Conservation (phyloP, 1,140 invertebrate genomes). For the Lucilia cuprina region DNA sequence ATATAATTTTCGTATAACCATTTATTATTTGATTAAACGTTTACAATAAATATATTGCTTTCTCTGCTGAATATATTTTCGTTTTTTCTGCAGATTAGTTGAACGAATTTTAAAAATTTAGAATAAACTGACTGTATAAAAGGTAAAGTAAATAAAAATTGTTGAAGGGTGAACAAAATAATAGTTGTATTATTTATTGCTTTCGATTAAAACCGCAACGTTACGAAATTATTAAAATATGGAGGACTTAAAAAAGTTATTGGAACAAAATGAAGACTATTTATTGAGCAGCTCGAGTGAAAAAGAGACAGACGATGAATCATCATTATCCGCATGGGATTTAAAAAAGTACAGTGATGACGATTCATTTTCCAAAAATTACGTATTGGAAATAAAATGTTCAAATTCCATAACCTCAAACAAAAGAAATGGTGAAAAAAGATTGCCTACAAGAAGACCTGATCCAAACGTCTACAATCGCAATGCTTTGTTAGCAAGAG, state of each 20-base stretch:
- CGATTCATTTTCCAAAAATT: not conserved
- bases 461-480: slow-evolving; percentile 53
- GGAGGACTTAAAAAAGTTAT: not conserved
- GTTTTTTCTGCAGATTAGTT: too few relatives aligned
- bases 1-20: too few relatives aligned
- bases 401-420: not conserved
- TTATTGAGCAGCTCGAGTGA: not conserved
- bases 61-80: too few relatives aligned
- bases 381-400: not conserved
- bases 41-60: too few relatives aligned
- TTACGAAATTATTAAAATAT: not conserved
- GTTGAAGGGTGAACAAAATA: not conserved
- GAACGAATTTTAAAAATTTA: too few relatives aligned
- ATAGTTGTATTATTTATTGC: slow-evolving; percentile 2
- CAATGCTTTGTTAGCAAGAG: slow-evolving; percentile 68
- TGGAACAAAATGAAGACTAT: slow-evolving; percentile 7
- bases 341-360: not conserved
- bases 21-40: too few relatives aligned
- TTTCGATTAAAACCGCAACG: not conserved
- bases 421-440: slow-evolving; percentile 38
- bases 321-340: not conserved
- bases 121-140: not conserved
- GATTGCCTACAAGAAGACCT: slow-evolving; percentile 50
- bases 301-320: not conserved
- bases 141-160: not conserved